Percentiles rank a stretch among this genome's conserved stretches.
phyloP scores from a whole-genome alignment of 2,888 invertebrate species.

The Petrolisthes manimaculis region DNA sequence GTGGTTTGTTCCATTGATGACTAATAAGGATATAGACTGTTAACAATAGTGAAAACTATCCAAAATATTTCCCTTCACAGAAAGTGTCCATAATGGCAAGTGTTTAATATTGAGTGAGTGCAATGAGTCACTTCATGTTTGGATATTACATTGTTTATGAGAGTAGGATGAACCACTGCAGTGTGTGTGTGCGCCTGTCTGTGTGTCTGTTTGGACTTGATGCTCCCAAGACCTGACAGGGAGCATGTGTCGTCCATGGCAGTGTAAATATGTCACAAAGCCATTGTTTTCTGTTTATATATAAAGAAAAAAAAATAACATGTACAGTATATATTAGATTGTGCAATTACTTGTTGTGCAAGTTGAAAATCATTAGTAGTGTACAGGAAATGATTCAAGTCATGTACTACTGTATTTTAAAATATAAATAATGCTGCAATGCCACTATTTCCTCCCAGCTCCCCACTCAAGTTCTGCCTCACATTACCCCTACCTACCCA shows the following conservation, averaged over 20 bases:
- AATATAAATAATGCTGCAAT: slow-evolving; percentile 32
- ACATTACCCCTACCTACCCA: too few species aligned
- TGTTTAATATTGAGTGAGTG: too few species aligned
- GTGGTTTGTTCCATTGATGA: too few species aligned
- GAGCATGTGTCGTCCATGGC: slow-evolving; percentile 23
- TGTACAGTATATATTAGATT: slow-evolving; percentile 38
- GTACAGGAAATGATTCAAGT: slow-evolving; percentile 50
- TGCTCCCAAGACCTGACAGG: neutral
- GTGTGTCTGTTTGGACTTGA: neutral
- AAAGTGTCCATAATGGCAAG: too few species aligned
- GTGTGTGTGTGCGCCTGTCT: slow-evolving; percentile 2
- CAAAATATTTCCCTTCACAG: too few species aligned
- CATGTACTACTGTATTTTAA: slow-evolving; percentile 37
- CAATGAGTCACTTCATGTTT: too few species aligned
- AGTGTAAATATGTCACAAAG: slow-evolving; percentile 47
- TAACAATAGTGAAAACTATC: too few species aligned
- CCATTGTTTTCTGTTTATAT: slow-evolving; percentile 38
- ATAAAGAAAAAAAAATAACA: slow-evolving; percentile 22
- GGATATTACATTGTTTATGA: too few species aligned
- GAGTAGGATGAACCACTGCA: neutral
- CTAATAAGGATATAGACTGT: too few species aligned
- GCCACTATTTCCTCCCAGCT: neutral
- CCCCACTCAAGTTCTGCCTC: neutral
- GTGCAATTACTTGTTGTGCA: slow-evolving; percentile 50
- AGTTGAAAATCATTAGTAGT: slow-evolving; percentile 33